Percentiles rank a stretch among this genome's conserved stretches.
Conservation (phyloP, 2,888 invertebrate species). For the Trachelus tabidus region DNA sequence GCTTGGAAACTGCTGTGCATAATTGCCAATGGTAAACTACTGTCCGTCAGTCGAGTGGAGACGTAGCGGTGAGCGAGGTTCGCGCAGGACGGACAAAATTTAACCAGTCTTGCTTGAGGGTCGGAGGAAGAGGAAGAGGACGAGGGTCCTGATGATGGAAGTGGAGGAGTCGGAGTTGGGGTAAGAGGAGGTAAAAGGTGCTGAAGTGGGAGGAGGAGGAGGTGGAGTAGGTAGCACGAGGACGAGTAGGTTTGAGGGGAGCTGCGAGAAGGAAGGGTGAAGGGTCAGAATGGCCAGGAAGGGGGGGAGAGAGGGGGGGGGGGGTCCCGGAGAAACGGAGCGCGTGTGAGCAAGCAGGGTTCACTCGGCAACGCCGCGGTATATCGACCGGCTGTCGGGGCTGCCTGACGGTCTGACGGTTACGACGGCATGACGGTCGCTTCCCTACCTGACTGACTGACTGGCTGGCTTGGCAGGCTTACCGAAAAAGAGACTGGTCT, state of each 20-base stretch:
- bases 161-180: constrained; percentile 16
- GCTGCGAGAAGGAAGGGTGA: neutral
- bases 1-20: constrained; percentile 41
- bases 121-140: too few species aligned
- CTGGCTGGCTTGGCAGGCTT: neutral
- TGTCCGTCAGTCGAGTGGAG: neutral
- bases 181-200: constrained; percentile 7
- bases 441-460: neutral
- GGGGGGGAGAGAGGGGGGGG: too few species aligned
- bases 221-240: constrained; percentile 15
- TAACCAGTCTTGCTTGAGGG: too few species aligned
- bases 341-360: constrained; percentile 37
- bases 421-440: neutral
- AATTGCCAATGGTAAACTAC: constrained; percentile 25
- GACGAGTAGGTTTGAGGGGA: constrained; percentile 24
- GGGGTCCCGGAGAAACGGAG: constrained; percentile 11
- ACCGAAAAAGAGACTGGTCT: constrained; percentile 8
- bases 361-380: constrained; percentile 50
- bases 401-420: neutral
- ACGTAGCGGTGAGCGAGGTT: constrained; percentile 1
- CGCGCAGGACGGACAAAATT: too few species aligned
- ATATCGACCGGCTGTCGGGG: constrained; percentile 47
- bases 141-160: constrained; percentile 3
- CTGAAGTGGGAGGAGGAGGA: neutral
- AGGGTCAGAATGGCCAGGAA: too few species aligned